Base-by-base conservation (phyloP, 2,888 invertebrate species). In the Anthrax anthrax region DNA sequence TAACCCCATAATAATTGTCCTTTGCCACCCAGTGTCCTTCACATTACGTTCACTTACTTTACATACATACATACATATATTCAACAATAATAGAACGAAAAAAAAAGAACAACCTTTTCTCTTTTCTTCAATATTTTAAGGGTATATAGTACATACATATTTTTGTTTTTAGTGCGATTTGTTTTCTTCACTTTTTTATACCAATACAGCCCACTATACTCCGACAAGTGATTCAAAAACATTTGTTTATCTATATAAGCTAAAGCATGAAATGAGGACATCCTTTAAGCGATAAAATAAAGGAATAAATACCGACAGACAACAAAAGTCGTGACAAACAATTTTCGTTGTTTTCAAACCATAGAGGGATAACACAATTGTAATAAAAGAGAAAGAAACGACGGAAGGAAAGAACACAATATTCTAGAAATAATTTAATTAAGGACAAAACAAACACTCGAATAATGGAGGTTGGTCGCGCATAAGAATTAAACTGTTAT, bases 401-500 rank as follows among this genome's bases (percentile, higher is more conserved):
- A 19, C 29, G 46, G 42, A 32, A 39, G 37, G 37, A 47, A 39
- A 40, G 42, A 47, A 37, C 29, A 44, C 47, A 50, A 50, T 50
- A 50, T 50, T 46, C 47, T 47, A 50, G 50, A 50, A 50, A 50
- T 50, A 50, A 50, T 50, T 50, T 48, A 50, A 50, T 50, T 50
- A 50, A 50, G 50, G 43, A 47, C 48, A 48, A 46, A 50, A 48
- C 50, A 50, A 50, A 50, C 50, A 48, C 50, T 50, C 48, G 41
- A 48, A 43, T 46, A 42, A 47, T 34, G 42, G 41, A 41, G 41
- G 46, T 36, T 23, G 8, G 36, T 18, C 37, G 43, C 43, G 36
- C 37, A 23, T 27, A 36, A 37, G 37, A 12, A 32, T 32, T 1
- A n/a, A n/a, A n/a, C n/a, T n/a, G n/a, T n/a, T n/a, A n/a, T n/a